Percentiles rank a stretch among this genome's conserved stretches.
Conservation (phyloP, 2,888 invertebrate genomes). For the Drosophila melanosoma region DNA sequence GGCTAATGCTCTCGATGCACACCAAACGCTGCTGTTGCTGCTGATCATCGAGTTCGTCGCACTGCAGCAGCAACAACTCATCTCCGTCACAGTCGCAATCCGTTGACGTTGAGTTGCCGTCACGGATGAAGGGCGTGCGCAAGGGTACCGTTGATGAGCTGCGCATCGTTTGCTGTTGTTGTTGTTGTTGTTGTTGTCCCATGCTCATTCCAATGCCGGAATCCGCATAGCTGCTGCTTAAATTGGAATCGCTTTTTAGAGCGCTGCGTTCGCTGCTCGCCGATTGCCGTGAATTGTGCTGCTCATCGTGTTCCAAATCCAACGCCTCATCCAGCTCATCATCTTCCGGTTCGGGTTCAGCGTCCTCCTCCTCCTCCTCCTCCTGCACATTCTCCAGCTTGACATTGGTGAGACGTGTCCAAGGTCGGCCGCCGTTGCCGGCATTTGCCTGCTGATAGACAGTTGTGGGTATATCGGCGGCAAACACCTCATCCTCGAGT, state of each 20-base stretch:
- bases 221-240: constrained; percentile 83
- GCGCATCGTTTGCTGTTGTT: constrained; percentile 43
- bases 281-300: constrained; percentile 62
- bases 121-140: constrained; percentile 77
- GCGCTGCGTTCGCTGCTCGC: constrained; percentile 72
- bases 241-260: constrained; percentile 81
- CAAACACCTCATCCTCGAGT: constrained; percentile 67
- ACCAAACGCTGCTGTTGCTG: constrained; percentile 78
- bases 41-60: constrained; percentile 81
- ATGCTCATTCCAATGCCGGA: constrained; percentile 77
- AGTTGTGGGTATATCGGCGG: constrained; percentile 69
- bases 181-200: constrained; percentile 29
- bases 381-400: constrained; percentile 82
- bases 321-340: constrained; percentile 66
- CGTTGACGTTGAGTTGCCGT: constrained; percentile 81
- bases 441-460: constrained; percentile 64
- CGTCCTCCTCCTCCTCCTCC: constrained; percentile 65
- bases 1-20: constrained; percentile 84
- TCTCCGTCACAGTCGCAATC: constrained; percentile 79
- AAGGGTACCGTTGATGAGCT: constrained; percentile 44
- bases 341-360: constrained; percentile 49
- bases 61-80: constrained; percentile 82
- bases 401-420: constrained; percentile 74
- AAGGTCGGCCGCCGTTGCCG: constrained; percentile 40
- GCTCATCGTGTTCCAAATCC: constrained; percentile 58